Base-by-base conservation (phyloP, 2,113 vertebrate genomes). In the Plecturocebus donacophilus region DNA sequence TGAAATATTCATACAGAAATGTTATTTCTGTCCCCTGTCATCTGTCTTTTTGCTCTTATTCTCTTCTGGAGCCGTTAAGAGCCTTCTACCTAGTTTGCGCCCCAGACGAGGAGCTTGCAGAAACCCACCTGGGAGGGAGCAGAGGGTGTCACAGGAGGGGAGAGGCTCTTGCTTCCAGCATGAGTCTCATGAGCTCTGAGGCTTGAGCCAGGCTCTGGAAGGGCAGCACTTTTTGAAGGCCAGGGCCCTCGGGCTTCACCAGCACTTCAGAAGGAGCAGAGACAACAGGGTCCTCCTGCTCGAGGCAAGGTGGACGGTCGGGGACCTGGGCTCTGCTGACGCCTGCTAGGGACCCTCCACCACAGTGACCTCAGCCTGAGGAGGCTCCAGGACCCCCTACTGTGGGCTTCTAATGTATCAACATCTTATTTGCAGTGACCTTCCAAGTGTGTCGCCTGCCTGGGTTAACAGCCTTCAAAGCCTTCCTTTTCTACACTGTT, bases 271-370 rank as follows among this genome's bases (percentile, higher is more conserved):
- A 45, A 38, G 47, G 12, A 73, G 12, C 27, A 17, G 76, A n/a
- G 49, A 42, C 2, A 75, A 12, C 6, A 11, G 13, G 23, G 14
- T 68, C 9, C 0, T 12, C 38, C 45, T 58, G 35, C 17, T 9
- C 0, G 5, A 38, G 68, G 30, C 23, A 8, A 0, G 0, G 30
- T 12, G 25, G 66, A 16, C 25, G 25, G 45, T 16, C 4, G 0
- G 4, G 40, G 4, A 4, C 12, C 54, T 23, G n/a, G 9, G 35
- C 13, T 30, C 5, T 2, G 10, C 25, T 1, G 1, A 14, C 6
- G 2, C 21, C 47, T 32, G 71, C 64, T 40, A 30, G 27, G 25
- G 25, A 27, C 40, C 77, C 40, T 58, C 75, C 52, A 5, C 47
- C 8, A 7, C 0, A 2, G 38, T 25, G 10, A 45, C 42, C 1